Evolutionary conservation across 1,140 invertebrate genomes (phyloP).

Genomic region (Drosophila grimshawi): DNA sequence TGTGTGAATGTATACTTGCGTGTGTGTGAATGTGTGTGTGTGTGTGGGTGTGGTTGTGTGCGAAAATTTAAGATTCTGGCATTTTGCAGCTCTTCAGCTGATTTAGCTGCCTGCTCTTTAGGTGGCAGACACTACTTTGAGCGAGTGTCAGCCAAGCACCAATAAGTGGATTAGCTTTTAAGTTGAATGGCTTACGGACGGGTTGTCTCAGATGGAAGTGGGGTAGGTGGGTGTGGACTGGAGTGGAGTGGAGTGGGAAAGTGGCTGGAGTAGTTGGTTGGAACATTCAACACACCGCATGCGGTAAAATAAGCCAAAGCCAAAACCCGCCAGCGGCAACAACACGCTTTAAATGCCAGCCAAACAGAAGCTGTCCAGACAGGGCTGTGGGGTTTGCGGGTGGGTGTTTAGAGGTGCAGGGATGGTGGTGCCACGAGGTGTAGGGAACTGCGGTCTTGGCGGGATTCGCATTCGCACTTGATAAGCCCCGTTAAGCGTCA

Average conservation of each 20-base stretch:
- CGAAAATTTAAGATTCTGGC: conserved; percentile 25
- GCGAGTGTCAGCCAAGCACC: conserved; percentile 34
- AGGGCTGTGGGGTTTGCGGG: not conserved
- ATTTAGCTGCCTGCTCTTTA: conserved; percentile 28
- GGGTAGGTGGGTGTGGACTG: not conserved
- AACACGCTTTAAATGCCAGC: conserved; percentile 25
- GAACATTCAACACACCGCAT: conserved; percentile 49
- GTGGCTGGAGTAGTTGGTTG: conserved; percentile 10
- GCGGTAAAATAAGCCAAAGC: conserved; percentile 53
- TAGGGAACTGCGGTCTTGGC: not conserved
- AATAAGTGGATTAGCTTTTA: conserved; percentile 67
- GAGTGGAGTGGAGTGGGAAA: not conserved
- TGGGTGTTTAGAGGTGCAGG: not conserved
- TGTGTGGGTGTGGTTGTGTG: not conserved
- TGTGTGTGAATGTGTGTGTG: not conserved
- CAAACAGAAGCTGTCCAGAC: conserved; percentile 36
- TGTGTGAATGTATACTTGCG: not conserved
- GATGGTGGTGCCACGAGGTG: no score
- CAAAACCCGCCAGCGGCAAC: conserved; percentile 19
- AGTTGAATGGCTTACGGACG: conserved; percentile 48
- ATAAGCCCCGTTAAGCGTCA: conserved; percentile 61
- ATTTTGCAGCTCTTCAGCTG: conserved; percentile 27
- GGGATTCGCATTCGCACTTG: conserved; percentile 32
- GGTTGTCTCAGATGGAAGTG: not conserved
- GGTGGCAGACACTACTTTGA: conserved; percentile 32